Evolutionary conservation across 1,140 invertebrate genomes (phyloP).

Genomic region (Hydropsyche tenuis): DNA sequence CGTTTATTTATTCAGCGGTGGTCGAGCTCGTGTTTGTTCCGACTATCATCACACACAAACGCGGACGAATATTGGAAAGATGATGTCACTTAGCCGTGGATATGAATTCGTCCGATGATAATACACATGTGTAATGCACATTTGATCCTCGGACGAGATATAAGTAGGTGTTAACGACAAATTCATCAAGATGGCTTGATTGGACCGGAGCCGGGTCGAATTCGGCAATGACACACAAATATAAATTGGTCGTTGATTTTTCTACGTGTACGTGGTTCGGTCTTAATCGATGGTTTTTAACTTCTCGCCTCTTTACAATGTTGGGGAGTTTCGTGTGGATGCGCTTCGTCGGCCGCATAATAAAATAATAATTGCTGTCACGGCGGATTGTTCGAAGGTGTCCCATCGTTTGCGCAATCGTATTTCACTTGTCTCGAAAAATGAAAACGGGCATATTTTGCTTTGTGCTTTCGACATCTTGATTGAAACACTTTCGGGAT

Average conservation of each 20-base stretch:
- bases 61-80: conserved; percentile 27
- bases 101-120: background rate
- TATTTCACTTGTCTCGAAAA: background rate
- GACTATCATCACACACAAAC: background rate
- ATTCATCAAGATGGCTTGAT: conserved; percentile 2
- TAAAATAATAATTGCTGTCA: conserved; percentile 49
- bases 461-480: background rate
- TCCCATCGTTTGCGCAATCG: conserved; percentile 19
- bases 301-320: conserved; percentile 22
- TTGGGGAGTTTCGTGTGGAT: conserved; percentile 36
- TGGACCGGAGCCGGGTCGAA: background rate
- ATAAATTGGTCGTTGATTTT: conserved; percentile 9
- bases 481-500: background rate
- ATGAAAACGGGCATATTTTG: background rate
- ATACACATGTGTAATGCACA: conserved; percentile 3
- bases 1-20: conserved; percentile 23
- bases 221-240: background rate
- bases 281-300: background rate
- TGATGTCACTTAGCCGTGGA: background rate
- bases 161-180: conserved; percentile 25
- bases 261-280: background rate
- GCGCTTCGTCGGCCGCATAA: conserved; percentile 41
- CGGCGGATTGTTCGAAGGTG: conserved; percentile 39
- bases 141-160: background rate
- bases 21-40: background rate